Evolutionary conservation across 92 coral and sea anemone genomes (phyloP), one percentile per base, ranked within the genome.

Genomic region (Nematostella vectensis): DNA sequence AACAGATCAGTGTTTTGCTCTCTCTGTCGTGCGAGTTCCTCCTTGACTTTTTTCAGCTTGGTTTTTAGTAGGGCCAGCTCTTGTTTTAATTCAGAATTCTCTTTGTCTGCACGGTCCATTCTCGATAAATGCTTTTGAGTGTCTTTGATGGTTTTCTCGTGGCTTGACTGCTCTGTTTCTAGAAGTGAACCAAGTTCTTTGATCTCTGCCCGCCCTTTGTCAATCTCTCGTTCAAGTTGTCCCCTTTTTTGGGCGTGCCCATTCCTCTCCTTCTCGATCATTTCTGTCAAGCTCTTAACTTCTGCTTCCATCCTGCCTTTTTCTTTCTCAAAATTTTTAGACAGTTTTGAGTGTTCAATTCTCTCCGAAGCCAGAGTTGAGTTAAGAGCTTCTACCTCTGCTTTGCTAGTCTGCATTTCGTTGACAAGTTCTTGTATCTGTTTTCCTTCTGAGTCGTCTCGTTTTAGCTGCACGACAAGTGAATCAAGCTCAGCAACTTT

Each of bases 121-220:
- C 69, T 82, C 20, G 70, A 74, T 13, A 83, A 63, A 27, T 85
- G 98, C 48, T 67, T 82, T 56, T 91, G 86, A 3, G 98, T 82
- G 47, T 86, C 98, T 18, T 66, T 61, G 55, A 85, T 65, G 18
- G 89, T 86, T 55, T 88, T 81, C 45, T 85, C 94, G 49, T 81
- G 83, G 50, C 87, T 81, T 38, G 83, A 62, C 25, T 85, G 83
- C 59, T 85, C 94, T 12, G 87, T 75, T 51, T 85, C 94, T 19
- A 85, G 75, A 58, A 85, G 73, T 17, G 70, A 38, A 26, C 83
- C 55, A 11, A 85, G 58, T 20, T 55, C 33, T 27, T 47, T 43
- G 29, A 64, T 29, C 22, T 69, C 71, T 2, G 43, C 59, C 13
- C 27, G 51, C 29, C 37, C 51, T 20, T 15, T 55, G 8, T 39